These are phyloP conservation scores for Invenusta paracnida DNA, from an alignment of 2,888 invertebrate species.

Conservation along the genomic window DNA sequence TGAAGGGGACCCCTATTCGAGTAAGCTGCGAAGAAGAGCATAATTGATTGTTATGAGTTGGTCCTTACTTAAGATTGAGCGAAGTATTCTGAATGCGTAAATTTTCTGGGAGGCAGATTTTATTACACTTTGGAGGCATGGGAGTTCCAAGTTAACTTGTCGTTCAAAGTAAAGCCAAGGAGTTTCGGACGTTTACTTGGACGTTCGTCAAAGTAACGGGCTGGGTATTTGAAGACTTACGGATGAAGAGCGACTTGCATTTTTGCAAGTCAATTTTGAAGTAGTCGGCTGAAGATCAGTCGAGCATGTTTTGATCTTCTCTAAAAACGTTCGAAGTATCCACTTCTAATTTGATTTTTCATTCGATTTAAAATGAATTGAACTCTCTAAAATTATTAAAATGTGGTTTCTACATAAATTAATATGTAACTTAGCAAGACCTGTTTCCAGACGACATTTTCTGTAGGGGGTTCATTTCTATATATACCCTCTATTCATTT, in stretches of 20 bases:
- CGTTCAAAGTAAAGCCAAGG: background rate
- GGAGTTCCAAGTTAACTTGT: background rate
- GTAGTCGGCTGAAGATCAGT: background rate
- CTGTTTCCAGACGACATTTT: too few species aligned
- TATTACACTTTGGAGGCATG: background rate
- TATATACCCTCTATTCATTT: too few species aligned
- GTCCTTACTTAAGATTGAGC: background rate
- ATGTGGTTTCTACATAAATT: too few species aligned
- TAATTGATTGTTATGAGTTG: background rate
- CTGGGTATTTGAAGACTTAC: background rate
- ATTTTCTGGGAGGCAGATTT: background rate
- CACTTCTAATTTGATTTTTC: too few species aligned
- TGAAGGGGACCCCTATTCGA: background rate
- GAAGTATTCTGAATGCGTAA: background rate
- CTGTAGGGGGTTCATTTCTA: too few species aligned
- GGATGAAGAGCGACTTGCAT: background rate
- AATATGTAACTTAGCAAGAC: too few species aligned
- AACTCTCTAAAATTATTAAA: too few species aligned
- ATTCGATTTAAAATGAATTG: too few species aligned
- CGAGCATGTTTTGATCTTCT: background rate
- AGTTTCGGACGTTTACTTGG: background rate
- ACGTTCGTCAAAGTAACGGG: background rate
- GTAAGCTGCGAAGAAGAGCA: background rate
- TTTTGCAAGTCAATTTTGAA: background rate
- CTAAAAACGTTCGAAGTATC: background rate